phyloP scores from a whole-genome alignment of 2,113 vertebrate species.

The Pelodiscus sinensis region DNA sequence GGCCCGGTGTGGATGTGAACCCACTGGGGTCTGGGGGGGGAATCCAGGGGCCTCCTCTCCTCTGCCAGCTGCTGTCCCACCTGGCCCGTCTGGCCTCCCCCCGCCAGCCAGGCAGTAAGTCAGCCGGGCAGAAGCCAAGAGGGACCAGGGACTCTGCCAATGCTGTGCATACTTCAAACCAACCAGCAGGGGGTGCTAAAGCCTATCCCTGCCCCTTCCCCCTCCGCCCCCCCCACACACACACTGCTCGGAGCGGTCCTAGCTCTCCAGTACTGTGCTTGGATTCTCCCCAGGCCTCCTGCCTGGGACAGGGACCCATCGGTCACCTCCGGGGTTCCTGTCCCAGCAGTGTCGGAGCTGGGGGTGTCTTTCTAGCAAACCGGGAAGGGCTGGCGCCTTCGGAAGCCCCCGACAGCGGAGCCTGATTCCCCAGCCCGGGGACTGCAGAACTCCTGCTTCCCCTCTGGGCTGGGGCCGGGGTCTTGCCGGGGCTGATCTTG shows the following conservation, averaged over 20 bases:
- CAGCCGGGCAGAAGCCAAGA: not conserved
- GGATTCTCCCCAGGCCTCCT: not conserved
- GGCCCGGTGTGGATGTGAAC: not conserved
- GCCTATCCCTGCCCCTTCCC: not conserved
- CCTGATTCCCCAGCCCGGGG: accelerated
- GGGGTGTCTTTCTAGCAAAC: not conserved
- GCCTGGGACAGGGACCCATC: not conserved
- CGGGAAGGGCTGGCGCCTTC: not conserved
- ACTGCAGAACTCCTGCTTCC: too few species aligned
- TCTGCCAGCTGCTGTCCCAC: not conserved
- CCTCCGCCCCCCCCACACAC: too few species aligned
- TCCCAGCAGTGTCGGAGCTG: not conserved
- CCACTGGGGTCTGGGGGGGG: not conserved
- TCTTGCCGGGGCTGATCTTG: not conserved
- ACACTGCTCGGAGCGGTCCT: too few species aligned
- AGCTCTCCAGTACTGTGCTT: not conserved
- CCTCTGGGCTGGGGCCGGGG: not conserved
- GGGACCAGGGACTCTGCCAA: not conserved
- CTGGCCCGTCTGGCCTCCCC: not conserved
- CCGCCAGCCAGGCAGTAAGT: not conserved
- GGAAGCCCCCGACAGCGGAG: not conserved
- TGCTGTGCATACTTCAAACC: not conserved
- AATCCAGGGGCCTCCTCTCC: not conserved
- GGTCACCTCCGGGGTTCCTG: too few species aligned
- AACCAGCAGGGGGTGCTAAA: not conserved